Percentiles rank a stretch among this genome's conserved stretches.
phyloP scores from a whole-genome alignment of 2,888 invertebrate genomes.

The Caradrina clavipalpis region DNA sequence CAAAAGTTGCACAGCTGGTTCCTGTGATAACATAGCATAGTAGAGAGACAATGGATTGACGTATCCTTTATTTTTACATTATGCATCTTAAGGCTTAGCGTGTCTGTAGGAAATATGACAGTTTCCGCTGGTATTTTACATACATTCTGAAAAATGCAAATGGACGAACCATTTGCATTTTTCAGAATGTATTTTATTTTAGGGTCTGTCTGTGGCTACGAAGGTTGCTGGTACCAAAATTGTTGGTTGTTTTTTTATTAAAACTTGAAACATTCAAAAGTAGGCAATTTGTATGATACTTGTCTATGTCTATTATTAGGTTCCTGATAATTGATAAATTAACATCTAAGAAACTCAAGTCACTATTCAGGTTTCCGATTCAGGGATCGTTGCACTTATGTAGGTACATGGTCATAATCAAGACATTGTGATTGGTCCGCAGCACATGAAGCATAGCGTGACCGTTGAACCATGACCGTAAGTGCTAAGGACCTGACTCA shows the following conservation, averaged over 20 bases:
- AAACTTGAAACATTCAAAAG: background rate
- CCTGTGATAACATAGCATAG: slow-evolving; percentile 64
- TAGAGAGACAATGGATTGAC: slow-evolving; percentile 63
- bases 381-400: slow-evolving; percentile 55
- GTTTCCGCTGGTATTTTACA: slow-evolving; percentile 3
- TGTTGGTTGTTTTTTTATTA: background rate
- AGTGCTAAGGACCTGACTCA: slow-evolving; percentile 46
- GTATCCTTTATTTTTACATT: slow-evolving; percentile 49
- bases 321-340: slow-evolving; percentile 17
- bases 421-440: slow-evolving; percentile 51
- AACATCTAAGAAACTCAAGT: slow-evolving; percentile 23
- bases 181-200: slow-evolving; percentile 2
- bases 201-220: background rate
- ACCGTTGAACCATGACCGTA: slow-evolving; percentile 59
- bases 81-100: slow-evolving; percentile 18
- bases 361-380: slow-evolving; percentile 39
- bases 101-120: slow-evolving; percentile 13
- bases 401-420: slow-evolving; percentile 47
- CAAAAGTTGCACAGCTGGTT: slow-evolving; percentile 79
- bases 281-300: background rate
- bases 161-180: too few relatives aligned
- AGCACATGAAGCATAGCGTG: slow-evolving; percentile 56
- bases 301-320: slow-evolving; percentile 9
- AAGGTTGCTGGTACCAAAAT: background rate
- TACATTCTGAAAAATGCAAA: background rate